Evolutionary conservation across 2,888 invertebrate genomes (phyloP), one percentile per base, ranked within the genome.

Genomic region (Drosophila sordidula): DNA sequence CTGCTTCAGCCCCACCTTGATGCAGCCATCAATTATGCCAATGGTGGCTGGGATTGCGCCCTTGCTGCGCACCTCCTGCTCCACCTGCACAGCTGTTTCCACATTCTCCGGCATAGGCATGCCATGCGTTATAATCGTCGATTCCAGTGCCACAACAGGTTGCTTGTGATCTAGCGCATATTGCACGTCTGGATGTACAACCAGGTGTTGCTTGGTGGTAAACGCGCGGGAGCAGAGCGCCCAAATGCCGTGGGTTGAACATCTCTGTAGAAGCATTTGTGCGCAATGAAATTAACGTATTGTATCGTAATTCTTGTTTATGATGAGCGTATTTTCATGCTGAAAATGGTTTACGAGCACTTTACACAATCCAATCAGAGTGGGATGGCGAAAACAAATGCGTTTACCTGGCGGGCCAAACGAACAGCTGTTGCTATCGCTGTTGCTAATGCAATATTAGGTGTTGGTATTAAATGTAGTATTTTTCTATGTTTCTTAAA

Each of bases 111-210:
- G 99, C 92, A 95, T 96, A 0, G 99, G 98, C 97, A 99, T 97
- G 42, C 99, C 99, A 93, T 99, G 99, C 1, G 99, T 99, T 9
- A 99, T 97, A 71, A 99, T 98, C 1, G 99, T 98, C 6, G 98
- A 98, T 93, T 99, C 99, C 78, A 99, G 93, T 2, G 99, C 98
- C 16, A 99, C 98, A 66, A 99, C 94, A 8, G 98, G 96, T 75
- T 93, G 93, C 29, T 93, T 93, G 47, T 93, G 92, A 55, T 92
- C 91, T 76, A 97, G 92, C 6, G 97, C 97, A 55, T 93, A 90
- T 57, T 90, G 90, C 52, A 98, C 95, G 89, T 95, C 95, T 34
- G 94, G 93, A 57, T 94, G 94, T 66, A 93, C 92, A 65, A 93
- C 92, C 55, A 92, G 90, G n/a, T 90, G 65, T 9, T 56, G 55